These are phyloP conservation scores for Scaptodrosophila lebanonensis DNA, from an alignment of 1,140 invertebrate genomes.

Conservation along the genomic window DNA sequence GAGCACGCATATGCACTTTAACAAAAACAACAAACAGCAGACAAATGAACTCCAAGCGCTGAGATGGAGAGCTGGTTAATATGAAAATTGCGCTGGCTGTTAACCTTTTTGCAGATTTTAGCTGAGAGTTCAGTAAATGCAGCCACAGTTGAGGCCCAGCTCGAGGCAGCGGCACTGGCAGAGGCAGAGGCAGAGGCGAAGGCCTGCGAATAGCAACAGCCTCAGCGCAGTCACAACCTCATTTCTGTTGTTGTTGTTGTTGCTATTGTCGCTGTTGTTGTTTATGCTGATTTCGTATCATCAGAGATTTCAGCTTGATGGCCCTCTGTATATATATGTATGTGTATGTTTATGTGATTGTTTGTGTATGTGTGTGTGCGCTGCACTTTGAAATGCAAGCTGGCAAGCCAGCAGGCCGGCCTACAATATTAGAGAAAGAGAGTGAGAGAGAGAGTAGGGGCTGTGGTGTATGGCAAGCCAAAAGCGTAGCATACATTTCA, in stretches of 20 bases:
- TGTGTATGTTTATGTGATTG: no score
- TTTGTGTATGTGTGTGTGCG: background rate
- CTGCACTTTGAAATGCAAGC: slow-evolving; percentile 13
- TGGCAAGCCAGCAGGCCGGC: slow-evolving; percentile 16
- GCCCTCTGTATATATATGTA: no score
- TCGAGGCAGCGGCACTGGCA: background rate
- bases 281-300: slow-evolving; percentile 72
- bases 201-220: no score
- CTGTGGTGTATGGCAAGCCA: slow-evolving; percentile 34
- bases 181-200: no score
- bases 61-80: slow-evolving; percentile 60
- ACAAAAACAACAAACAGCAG: no score
- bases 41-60: slow-evolving; percentile 34
- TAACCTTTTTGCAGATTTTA: slow-evolving; percentile 70
- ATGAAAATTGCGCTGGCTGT: slow-evolving; percentile 72
- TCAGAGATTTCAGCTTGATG: slow-evolving; percentile 69
- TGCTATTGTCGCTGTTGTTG: slow-evolving; percentile 45
- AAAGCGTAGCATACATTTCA: slow-evolving; percentile 67
- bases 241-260: slow-evolving; percentile 6
- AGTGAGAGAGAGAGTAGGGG: slow-evolving; percentile 1
- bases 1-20: no score
- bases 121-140: slow-evolving; percentile 48
- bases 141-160: background rate
- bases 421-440: background rate
- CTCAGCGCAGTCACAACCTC: no score